Evolutionary conservation across 2,888 invertebrate genomes (phyloP).

Genomic region (Tenodera sinensis): DNA sequence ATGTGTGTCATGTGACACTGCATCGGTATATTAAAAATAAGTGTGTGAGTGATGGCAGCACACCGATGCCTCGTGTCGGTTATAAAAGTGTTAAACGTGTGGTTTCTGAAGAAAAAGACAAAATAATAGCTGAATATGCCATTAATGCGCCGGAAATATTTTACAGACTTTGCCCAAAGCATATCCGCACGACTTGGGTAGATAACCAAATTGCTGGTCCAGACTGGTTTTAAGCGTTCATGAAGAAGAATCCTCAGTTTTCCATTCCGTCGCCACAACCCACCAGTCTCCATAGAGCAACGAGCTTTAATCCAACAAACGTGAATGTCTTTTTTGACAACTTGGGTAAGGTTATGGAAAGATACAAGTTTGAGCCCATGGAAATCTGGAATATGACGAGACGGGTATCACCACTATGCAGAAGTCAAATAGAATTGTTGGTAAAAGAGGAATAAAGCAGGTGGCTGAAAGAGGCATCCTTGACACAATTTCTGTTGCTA

Average conservation of each 20-base stretch:
- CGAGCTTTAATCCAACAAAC: conserved; percentile 28
- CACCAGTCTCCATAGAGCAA: conserved; percentile 33
- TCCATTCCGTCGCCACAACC: conserved; percentile 32
- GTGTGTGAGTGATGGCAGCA: too few relatives aligned
- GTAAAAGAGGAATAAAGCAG: conserved; percentile 40
- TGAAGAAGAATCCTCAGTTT: conserved; percentile 31
- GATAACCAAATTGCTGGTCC: too few relatives aligned
- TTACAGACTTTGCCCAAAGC: conserved; percentile 28
- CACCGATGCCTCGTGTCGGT: too few relatives aligned
- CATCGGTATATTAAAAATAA: too few relatives aligned
- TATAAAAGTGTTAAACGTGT: neutral
- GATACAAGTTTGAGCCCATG: conserved; percentile 35
- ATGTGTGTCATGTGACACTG: too few relatives aligned
- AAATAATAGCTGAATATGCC: conserved; percentile 31
- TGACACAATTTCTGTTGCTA: neutral
- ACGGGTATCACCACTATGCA: conserved; percentile 43
- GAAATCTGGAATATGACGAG: conserved; percentile 44
- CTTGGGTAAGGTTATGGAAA: conserved; percentile 33
- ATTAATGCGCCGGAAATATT: conserved; percentile 18
- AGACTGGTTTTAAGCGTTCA: conserved; percentile 11
- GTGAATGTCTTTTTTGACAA: too few relatives aligned
- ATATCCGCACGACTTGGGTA: conserved; percentile 30
- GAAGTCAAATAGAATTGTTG: conserved; percentile 41
- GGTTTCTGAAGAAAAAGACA: conserved; percentile 32
- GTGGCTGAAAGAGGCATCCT: conserved; percentile 36